These are phyloP conservation scores for Nomada fabriciana DNA, from an alignment of 2,888 invertebrate genomes.

Conservation along the genomic window DNA sequence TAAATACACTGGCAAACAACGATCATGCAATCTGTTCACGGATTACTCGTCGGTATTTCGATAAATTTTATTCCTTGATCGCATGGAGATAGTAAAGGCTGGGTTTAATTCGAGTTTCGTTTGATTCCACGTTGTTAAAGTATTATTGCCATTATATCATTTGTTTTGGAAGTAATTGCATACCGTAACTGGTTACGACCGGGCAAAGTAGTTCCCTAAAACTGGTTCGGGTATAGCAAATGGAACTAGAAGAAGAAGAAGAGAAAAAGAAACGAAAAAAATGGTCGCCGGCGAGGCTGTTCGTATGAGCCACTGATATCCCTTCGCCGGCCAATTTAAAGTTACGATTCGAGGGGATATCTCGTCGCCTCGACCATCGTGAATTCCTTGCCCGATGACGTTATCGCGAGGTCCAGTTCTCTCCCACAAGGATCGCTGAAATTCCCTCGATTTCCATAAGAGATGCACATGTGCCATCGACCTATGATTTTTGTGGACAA, in stretches of 20 bases:
- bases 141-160: too few species aligned
- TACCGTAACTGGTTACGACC: not conserved
- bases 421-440: slow-evolving; percentile 13
- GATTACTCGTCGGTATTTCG: slow-evolving; percentile 21
- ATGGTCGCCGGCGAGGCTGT: slow-evolving; percentile 44
- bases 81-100: too few species aligned
- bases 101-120: not conserved
- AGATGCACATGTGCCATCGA: slow-evolving; percentile 1
- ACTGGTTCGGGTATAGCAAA: slow-evolving; percentile 53
- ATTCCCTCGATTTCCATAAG: slow-evolving; percentile 19
- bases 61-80: slow-evolving; percentile 6
- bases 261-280: slow-evolving; percentile 43
- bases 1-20: slow-evolving; percentile 27
- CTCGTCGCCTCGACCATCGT: slow-evolving; percentile 50
- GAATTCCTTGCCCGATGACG: slow-evolving; percentile 46
- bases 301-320: slow-evolving; percentile 64
- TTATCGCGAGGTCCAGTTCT: slow-evolving; percentile 39
- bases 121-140: not conserved
- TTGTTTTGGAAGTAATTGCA: not conserved
- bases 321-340: slow-evolving; percentile 72
- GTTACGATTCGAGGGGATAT: slow-evolving; percentile 69
- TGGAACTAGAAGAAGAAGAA: slow-evolving; percentile 34
- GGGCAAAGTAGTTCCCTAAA: not conserved
- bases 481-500: not conserved
- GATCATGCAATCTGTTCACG: not conserved